Base-by-base conservation (phyloP, 2,888 invertebrate genomes). In the Diarsia rubi region DNA sequence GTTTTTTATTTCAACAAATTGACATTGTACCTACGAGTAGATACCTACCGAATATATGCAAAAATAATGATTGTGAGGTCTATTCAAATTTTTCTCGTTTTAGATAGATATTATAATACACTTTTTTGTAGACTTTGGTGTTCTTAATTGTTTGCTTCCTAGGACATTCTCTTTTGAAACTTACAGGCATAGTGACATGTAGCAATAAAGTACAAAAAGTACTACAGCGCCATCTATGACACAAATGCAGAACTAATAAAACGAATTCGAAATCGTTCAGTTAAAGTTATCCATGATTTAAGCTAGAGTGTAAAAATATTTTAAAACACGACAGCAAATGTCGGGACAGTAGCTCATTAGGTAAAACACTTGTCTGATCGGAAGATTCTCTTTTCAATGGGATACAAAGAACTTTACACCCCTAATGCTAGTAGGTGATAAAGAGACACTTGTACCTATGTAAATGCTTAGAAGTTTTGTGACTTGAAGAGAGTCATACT, bases 1-100 rank as follows among this genome's bases (percentile, higher is more conserved):
- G 45, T 65, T 71, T 65, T n/a, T 78, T 72, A 67, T 78, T 67
- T 64, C 44, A 71, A 62, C 59, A 67, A 74, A 76, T 84, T 73
- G 62, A 67, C 16, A 67, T 4, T 59, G 9, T 19, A 9, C 27
- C 1, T 68, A 45, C n/a, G n/a, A n/a, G n/a, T n/a, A n/a, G n/a
- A 31, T 49, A 47, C 27, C n/a, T 45, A 37, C 27, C 5, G 2
- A 19, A 73, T 69, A 31, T 64, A 57, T 37, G 2, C 12, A 63
- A 24, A n/a, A 42, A 45, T 47, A 31, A 59, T 74, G 49, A 62
- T 19, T 44, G n/a, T n/a, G 44, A n/a, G 37, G 21, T 45, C 4
- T 37, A 24, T 68, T 63, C 45, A 59, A 31, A 60, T 66, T 59
- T 63, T 11, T 60, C 5, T 57, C 24, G 59, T 70, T 44, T 19